Evolutionary conservation across 2,113 vertebrate genomes (phyloP).

Genomic region (Phoxinus phoxinus): DNA sequence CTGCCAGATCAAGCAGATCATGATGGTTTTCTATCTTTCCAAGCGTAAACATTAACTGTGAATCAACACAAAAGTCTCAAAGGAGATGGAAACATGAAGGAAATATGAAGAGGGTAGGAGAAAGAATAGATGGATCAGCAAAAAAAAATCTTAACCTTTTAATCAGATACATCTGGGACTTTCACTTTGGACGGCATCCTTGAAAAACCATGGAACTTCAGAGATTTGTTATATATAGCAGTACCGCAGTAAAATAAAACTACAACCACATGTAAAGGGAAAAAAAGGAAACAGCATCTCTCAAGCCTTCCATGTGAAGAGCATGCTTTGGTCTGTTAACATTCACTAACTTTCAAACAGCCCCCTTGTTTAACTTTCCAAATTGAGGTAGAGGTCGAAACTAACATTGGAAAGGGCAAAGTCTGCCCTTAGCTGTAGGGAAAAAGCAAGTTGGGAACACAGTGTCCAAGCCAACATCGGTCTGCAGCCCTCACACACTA

Average conservation of each 20-base stretch:
- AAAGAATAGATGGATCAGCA: constrained; percentile 63
- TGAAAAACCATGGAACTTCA: constrained; percentile 64
- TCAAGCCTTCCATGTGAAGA: constrained; percentile 24
- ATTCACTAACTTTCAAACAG: constrained; percentile 36
- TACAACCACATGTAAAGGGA: constrained; percentile 68
- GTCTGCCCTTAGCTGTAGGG: constrained; percentile 52
- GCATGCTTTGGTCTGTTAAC: not conserved
- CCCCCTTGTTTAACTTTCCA: constrained; percentile 17
- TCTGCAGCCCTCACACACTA: constrained; percentile 35
- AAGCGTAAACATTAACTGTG: not conserved
- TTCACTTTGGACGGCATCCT: constrained; percentile 68
- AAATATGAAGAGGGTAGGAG: constrained; percentile 47
- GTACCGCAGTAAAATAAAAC: constrained; percentile 68
- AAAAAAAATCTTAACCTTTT: constrained; percentile 43
- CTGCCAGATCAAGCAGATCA: not conserved
- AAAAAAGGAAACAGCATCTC: constrained; percentile 24
- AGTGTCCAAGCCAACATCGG: constrained; percentile 67
- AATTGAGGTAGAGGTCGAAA: constrained; percentile 25
- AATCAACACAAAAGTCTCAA: constrained; percentile 35
- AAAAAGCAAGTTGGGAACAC: constrained; percentile 59
- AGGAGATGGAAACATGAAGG: constrained; percentile 41
- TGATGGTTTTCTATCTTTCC: not conserved
- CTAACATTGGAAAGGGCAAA: constrained; percentile 52
- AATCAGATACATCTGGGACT: constrained; percentile 74
- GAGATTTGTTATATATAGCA: constrained; percentile 71